Evolutionary conservation across 2,888 invertebrate species (phyloP), one percentile per base, ranked within the genome.

Genomic region (Neuroscelio doddi): DNA sequence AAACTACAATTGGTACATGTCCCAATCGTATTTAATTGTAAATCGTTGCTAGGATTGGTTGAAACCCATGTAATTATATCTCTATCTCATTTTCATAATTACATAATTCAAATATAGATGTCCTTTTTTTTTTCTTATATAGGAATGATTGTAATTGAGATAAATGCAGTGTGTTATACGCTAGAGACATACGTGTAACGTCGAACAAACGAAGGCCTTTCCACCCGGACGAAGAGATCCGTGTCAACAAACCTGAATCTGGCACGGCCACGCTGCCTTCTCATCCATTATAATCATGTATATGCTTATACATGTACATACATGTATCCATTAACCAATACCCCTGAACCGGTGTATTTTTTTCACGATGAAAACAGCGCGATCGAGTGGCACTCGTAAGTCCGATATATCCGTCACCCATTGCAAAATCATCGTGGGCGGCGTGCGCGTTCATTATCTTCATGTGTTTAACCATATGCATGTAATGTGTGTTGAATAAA

Each of bases 211-310:
- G 66, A 59, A 63, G 68, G 66, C 72, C 72, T 76, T 75, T 72
- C 70, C 67, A 75, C 57, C 56, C 52, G 59, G 61, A 68, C 59
- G 61, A 70, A 68, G 67, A 78, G 77, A 76, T 76, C 77, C 75
- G 75, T 78, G 77, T 76, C 77, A 76, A 76, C 74, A 76, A 76
- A 76, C 75, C 73, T 73, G 76, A 75, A 77, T 75, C 72, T 76
- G 73, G 77, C 74, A 77, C 76, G 74, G 64, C 70, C 64, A 70
- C 29, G 68, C 61, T 59, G 64, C 53, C 71, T 65, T 68, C 69
- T 68, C 68, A 72, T 71, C 69, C 71, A 71, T 72, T 72, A 73
- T 71, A 72, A 71, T 71, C 69, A 59, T 64, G 41, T 30, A 45
- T 53, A 29, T 45, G 45, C 45, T 45, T 44, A 53, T 53, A 27